Evolutionary conservation across 2,113 vertebrate genomes (phyloP).

Genomic region (Columbina picui): DNA sequence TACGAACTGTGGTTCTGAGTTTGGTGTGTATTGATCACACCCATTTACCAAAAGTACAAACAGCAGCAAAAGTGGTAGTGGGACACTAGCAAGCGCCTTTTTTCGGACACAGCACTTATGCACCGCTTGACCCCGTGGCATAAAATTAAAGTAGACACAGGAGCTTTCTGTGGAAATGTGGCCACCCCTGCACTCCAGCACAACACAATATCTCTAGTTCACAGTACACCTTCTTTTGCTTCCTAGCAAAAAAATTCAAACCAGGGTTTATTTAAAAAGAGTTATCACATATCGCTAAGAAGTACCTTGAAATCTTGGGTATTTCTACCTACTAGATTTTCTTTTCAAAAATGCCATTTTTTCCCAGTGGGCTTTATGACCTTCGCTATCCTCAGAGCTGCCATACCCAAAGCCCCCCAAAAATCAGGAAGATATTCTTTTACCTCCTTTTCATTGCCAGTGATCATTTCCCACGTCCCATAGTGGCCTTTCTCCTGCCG

Average conservation of each 20-base stretch:
- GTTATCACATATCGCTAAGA: background rate
- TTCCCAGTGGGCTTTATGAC: background rate
- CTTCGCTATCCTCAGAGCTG: background rate
- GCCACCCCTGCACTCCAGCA: background rate
- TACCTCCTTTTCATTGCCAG: constrained; percentile 88
- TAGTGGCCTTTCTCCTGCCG: constrained; percentile 87
- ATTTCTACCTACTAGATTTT: background rate
- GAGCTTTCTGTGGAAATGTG: background rate
- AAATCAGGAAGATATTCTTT: background rate
- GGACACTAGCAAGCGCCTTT: background rate
- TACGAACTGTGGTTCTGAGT: rapidly evolving
- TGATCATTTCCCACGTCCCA: constrained; percentile 85
- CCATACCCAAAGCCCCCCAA: background rate
- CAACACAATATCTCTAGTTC: background rate
- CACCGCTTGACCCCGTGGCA: background rate
- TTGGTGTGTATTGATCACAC: background rate
- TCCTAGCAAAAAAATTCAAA: background rate
- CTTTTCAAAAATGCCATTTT: background rate
- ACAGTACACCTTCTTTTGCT: background rate
- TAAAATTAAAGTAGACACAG: background rate
- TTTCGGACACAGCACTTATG: background rate
- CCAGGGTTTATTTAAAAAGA: background rate
- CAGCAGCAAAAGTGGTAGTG: background rate
- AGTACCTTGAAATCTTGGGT: background rate
- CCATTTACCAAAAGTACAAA: background rate